Evolutionary conservation across 2,113 vertebrate genomes (phyloP).

Genomic region (Ameiurus melas): DNA sequence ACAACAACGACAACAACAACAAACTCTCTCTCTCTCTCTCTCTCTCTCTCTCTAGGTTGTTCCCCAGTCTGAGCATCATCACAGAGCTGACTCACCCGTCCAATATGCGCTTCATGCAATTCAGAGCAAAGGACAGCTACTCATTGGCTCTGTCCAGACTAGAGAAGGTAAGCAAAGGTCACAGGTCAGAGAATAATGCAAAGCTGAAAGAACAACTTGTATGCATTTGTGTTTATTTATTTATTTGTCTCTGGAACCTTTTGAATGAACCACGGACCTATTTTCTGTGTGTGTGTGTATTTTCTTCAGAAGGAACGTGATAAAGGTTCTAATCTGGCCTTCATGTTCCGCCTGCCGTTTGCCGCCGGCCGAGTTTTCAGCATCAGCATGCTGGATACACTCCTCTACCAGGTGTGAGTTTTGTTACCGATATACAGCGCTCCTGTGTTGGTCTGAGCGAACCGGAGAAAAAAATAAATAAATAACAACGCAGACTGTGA

Average conservation of each 20-base stretch:
- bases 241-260: background rate
- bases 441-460: background rate
- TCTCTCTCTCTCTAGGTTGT: conserved; percentile 74
- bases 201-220: background rate
- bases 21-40: too few relatives aligned
- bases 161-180: conserved; percentile 82
- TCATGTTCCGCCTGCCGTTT: conserved; percentile 86
- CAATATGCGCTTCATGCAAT: conserved; percentile 98
- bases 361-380: conserved; percentile 85
- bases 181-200: background rate
- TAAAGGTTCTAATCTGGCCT: conserved; percentile 83
- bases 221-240: background rate
- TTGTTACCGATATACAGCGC: background rate
- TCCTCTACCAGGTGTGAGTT: conserved; percentile 80
- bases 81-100: conserved; percentile 94
- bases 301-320: conserved; percentile 80
- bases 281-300: conserved; percentile 4
- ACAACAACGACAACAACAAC: background rate
- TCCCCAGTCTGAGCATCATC: conserved; percentile 93
- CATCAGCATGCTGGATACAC: conserved; percentile 86
- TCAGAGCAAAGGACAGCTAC: conserved; percentile 96
- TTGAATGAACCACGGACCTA: background rate
- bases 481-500: background rate
- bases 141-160: conserved; percentile 91
- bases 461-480: background rate